Evolutionary conservation across 1,140 invertebrate genomes (phyloP), one percentile per base, ranked within the genome.

Genomic region (Hyles euphorbiae): DNA sequence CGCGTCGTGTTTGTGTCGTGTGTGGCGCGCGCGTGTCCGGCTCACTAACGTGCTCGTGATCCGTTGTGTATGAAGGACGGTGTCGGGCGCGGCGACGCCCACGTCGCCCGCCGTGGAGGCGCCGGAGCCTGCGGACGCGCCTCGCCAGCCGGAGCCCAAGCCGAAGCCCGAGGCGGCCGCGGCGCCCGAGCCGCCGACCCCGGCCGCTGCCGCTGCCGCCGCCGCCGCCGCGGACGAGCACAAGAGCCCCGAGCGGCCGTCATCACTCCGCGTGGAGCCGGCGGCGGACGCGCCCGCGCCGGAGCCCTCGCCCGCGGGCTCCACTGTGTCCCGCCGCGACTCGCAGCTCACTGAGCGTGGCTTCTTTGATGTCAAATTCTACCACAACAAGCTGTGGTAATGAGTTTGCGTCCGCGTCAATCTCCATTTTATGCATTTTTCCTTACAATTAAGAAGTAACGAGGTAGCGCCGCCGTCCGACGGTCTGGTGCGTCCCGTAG

Each of bases 341-440:
- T 73, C 73, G 0, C 79, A 83, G 36, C 69, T 90, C n/a, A 92
- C 91, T 40, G 91, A 91, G 50, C 90, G 91, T 63, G 91, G 92
- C 12, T 92, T 89, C 71, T 90, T 92, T 65, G 91, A 93, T 85
- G 80, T 93, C 40, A 92, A 93, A 70, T 93, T 92, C 78, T 92
- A 91, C 77, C 91, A 92, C 79, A 92, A 91, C 67, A 91, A 91
- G 62, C 82, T 93, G 56, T 93, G 91, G 92, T 92, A 91, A 86
- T 10, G 44, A 22, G 8, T 2, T 5, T 40, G 5, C 36, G 2
- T 8, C 36, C 36, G 36, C 36, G 5, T 5, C 36, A 2, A 40
- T 8, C 36, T 40, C 36, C 4, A 40, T 40, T 40, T 40, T 40
- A 40, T 40, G 36, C 36, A 40, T 40, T 40, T 40, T 22, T 40